Conservation (phyloP, 2,888 invertebrate genomes). For the Tyria jacobaeae region DNA sequence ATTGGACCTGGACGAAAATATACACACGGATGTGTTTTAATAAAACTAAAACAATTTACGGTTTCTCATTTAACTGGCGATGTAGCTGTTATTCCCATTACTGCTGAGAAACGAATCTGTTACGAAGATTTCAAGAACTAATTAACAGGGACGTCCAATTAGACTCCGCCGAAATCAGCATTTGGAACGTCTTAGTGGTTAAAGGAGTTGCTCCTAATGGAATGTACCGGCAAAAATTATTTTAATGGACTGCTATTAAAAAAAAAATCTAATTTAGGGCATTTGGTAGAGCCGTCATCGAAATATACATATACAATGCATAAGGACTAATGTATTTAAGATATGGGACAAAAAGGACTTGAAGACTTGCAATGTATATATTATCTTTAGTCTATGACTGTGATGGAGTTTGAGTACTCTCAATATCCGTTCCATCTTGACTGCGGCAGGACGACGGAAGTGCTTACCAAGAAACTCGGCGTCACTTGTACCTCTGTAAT, state of each 20-base stretch:
- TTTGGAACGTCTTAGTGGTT: constrained; percentile 41
- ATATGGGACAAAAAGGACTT: neutral
- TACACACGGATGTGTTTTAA: constrained; percentile 9
- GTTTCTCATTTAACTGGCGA: constrained; percentile 42
- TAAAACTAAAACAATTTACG: constrained; percentile 40
- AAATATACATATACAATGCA: neutral
- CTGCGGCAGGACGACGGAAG: too few relatives aligned
- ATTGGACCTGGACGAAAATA: neutral
- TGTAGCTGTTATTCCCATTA: constrained; percentile 48
- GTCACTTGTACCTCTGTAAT: too few relatives aligned
- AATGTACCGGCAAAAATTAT: constrained; percentile 39
- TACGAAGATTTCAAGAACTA: constrained; percentile 51
- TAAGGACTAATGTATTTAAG: neutral
- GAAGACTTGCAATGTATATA: neutral
- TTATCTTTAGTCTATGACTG: neutral
- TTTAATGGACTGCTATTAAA: constrained; percentile 20
- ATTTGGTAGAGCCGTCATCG: neutral
- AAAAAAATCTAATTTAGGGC: neutral
- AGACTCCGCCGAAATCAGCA: constrained; percentile 40
- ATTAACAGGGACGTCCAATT: constrained; percentile 51
- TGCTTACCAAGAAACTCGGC: too few relatives aligned
- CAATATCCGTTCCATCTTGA: too few relatives aligned
- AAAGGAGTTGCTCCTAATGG: constrained; percentile 29
- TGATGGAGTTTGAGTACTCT: too few relatives aligned
- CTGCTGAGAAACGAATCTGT: constrained; percentile 43